Evolutionary conservation across 2,888 invertebrate species (phyloP).

Genomic region (Drosophila villosipedis): DNA sequence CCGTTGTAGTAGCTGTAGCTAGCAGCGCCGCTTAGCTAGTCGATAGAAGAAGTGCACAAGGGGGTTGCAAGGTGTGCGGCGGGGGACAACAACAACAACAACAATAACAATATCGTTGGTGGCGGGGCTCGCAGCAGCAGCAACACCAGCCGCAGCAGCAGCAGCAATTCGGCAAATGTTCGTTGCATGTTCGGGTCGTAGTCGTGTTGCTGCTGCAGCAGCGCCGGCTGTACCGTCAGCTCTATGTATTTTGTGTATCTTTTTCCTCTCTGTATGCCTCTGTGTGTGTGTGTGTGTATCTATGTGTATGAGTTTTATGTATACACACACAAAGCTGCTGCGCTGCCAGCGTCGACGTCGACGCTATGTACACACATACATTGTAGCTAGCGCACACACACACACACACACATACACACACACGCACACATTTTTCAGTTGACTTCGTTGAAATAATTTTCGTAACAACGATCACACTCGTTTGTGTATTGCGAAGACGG

Average conservation of each 20-base stretch:
- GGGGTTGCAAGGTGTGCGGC: constrained; percentile 58
- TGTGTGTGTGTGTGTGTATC: constrained; percentile 17
- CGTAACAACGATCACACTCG: constrained; percentile 85
- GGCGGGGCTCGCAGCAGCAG: constrained; percentile 15
- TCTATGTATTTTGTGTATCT: constrained; percentile 62
- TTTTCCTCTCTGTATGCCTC: constrained; percentile 44
- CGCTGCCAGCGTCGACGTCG: constrained; percentile 54
- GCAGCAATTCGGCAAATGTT: constrained; percentile 70
- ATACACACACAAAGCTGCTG: constrained; percentile 64
- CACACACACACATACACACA: constrained; percentile 11
- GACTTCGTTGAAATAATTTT: constrained; percentile 82
- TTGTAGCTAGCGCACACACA: constrained; percentile 20
- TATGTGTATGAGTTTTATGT: constrained; percentile 25
- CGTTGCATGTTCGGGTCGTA: constrained; percentile 62
- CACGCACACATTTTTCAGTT: constrained; percentile 73
- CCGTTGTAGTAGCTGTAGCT: constrained; percentile 49
- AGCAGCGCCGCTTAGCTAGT: constrained; percentile 57
- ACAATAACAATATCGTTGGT: constrained; percentile 19
- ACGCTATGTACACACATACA: constrained; percentile 47
- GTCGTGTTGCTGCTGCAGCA: constrained; percentile 46
- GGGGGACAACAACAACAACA: constrained; percentile 37
- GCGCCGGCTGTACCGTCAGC: constrained; percentile 38
- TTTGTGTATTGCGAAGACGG: constrained; percentile 84
- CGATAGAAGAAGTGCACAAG: constrained; percentile 55
- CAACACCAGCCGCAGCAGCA: constrained; percentile 14